phyloP scores from a whole-genome alignment of 2,888 invertebrate species.

The Ashinkailepas kermadecensis region DNA sequence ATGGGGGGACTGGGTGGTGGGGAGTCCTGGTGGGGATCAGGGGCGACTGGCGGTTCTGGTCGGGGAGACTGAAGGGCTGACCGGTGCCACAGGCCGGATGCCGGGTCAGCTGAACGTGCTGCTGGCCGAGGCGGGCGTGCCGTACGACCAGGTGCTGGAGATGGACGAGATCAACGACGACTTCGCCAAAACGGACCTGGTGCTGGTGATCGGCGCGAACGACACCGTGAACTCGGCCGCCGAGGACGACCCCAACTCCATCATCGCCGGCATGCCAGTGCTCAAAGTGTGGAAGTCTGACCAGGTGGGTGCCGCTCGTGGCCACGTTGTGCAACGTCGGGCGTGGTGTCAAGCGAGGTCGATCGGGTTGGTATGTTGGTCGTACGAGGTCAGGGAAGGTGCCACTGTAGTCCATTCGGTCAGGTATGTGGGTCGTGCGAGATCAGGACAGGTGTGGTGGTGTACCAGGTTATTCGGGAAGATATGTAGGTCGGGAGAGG shows the following conservation, averaged over 20 bases:
- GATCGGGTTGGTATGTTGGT: neutral
- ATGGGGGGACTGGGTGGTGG: no score
- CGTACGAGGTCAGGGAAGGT: no score
- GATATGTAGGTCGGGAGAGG: no score
- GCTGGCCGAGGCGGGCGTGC: constrained; percentile 85
- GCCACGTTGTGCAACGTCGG: neutral
- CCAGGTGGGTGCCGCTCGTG: constrained; percentile 50
- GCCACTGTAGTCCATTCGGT: no score
- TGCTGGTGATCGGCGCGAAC: constrained; percentile 78
- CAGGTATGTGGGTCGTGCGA: no score
- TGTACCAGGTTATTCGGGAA: no score
- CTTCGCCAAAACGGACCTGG: constrained; percentile 72
- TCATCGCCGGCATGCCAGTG: constrained; percentile 89
- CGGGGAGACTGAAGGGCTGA: no score
- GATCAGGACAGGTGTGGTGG: no score
- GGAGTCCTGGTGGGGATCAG: no score
- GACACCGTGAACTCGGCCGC: constrained; percentile 88
- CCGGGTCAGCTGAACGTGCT: constrained; percentile 87
- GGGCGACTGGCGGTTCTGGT: no score
- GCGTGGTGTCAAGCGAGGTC: neutral
- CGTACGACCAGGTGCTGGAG: constrained; percentile 78
- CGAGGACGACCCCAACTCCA: constrained; percentile 80
- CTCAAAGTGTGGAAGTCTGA: constrained; percentile 79
- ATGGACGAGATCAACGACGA: constrained; percentile 90
- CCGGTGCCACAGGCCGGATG: constrained; percentile 61